A percentile compares a stretch with the other conserved stretches of the same genome.
Conservation (phyloP, 2,888 invertebrate genomes). For the Xiphydria camelus region DNA sequence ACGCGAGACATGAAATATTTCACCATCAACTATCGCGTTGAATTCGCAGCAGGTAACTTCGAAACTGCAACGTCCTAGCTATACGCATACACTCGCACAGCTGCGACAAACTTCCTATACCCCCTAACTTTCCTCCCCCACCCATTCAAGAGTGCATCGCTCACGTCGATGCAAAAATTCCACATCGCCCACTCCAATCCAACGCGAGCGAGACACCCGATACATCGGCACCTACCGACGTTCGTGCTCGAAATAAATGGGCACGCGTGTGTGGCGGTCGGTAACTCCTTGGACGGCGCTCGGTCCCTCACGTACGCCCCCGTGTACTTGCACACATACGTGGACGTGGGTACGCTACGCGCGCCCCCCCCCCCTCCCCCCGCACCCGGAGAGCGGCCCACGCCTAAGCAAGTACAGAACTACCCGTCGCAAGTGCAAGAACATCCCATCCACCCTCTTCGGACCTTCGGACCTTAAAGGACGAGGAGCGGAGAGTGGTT, state of each 20-base stretch:
- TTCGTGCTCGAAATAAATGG: conserved; percentile 43
- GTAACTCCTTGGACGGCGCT: conserved; percentile 39
- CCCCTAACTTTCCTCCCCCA: no score
- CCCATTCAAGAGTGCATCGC: no score
- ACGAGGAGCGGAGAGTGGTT: conserved; percentile 34
- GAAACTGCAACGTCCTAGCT: no score
- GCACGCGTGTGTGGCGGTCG: conserved; percentile 33
- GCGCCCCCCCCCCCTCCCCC: not conserved
- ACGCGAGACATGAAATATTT: no score
- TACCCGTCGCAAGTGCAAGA: conserved; percentile 44
- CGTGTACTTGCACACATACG: conserved; percentile 8
- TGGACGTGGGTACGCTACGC: not conserved
- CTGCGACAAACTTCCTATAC: no score
- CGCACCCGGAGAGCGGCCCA: conserved; percentile 15
- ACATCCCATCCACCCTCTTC: conserved; percentile 35
- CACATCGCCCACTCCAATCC: no score
- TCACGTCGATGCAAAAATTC: no score
- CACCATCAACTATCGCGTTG: no score
- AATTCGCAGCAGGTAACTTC: no score
- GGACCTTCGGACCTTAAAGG: conserved; percentile 41
- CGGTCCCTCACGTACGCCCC: conserved; percentile 17
- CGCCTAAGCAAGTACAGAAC: no score
- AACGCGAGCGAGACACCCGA: conserved; percentile 36
- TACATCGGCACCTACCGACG: conserved; percentile 27
- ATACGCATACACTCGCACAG: no score